A percentile compares a stretch with the other conserved stretches of the same genome.
These are phyloP conservation scores for Tragelaphus scriptus DNA, from an alignment of 2,113 vertebrate species.

Conservation along the genomic window DNA sequence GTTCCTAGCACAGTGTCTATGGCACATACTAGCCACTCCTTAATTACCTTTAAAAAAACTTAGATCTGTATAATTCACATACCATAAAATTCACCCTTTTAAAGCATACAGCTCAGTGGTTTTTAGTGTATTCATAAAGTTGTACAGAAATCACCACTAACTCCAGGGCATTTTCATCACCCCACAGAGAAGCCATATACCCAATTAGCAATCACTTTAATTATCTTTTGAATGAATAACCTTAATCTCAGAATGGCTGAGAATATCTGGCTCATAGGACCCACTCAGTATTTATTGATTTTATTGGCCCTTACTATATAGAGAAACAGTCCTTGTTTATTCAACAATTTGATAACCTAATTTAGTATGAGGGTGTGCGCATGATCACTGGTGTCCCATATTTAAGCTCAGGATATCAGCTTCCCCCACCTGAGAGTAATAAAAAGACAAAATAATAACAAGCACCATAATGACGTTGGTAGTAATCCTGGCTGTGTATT, in stretches of 20 bases:
- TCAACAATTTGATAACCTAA: background rate
- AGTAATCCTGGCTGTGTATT: background rate
- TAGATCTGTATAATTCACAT: background rate
- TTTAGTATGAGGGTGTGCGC: background rate
- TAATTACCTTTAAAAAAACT: background rate
- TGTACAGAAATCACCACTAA: background rate
- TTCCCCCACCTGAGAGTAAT: background rate
- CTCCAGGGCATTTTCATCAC: background rate
- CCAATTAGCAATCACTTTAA: background rate
- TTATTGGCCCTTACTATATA: background rate
- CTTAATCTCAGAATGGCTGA: background rate
- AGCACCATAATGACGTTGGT: background rate
- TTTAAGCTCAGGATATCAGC: background rate
- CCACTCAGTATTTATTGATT: background rate
- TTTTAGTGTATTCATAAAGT: background rate
- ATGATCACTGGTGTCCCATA: background rate
- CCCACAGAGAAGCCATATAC: background rate
- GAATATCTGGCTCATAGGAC: background rate
- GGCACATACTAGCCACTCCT: background rate
- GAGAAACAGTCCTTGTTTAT: background rate
- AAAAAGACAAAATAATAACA: background rate
- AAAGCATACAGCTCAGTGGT: background rate
- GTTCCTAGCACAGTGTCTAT: background rate
- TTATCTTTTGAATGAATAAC: background rate
- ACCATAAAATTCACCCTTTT: background rate